These are phyloP conservation scores for Oreonectes daqikongensis DNA, from an alignment of 2,797 vertebrate genomes.

Conservation along the genomic window DNA sequence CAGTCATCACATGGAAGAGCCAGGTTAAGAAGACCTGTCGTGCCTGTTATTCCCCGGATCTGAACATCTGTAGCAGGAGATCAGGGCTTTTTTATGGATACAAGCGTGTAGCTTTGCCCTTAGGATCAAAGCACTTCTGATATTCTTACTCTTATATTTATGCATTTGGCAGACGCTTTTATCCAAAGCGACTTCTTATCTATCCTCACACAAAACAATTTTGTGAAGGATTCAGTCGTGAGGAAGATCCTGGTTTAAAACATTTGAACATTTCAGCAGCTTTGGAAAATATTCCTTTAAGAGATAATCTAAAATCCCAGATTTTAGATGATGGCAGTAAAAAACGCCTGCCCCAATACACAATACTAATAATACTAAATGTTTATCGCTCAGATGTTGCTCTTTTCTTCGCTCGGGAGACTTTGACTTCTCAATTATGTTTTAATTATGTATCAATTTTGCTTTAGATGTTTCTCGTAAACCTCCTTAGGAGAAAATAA, in stretches of 20 bases:
- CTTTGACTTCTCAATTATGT: background rate
- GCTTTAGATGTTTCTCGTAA: background rate
- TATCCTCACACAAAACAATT: background rate
- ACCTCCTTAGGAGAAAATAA: background rate
- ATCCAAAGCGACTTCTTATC: too few relatives aligned
- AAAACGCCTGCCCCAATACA: conserved; percentile 9
- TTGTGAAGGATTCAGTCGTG: background rate
- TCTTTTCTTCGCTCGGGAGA: background rate
- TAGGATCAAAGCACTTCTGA: background rate
- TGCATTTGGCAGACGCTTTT: too few relatives aligned
- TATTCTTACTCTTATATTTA: background rate
- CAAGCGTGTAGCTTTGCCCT: background rate
- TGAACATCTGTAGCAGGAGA: background rate
- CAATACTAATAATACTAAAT: background rate
- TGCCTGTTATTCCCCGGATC: background rate
- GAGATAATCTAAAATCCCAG: background rate
- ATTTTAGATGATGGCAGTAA: background rate
- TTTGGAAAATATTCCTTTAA: background rate
- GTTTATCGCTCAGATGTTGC: background rate
- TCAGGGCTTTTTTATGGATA: conserved; percentile 1
- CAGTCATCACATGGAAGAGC: conserved; percentile 71
- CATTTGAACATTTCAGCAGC: background rate
- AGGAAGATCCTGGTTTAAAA: background rate
- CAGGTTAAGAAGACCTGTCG: conserved; percentile 14
- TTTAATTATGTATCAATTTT: conserved; percentile 9